These are phyloP conservation scores for Strongylocentrotus purpuratus DNA, from an alignment of 35 echinoderm and acorn worm species.

Conservation along the genomic window DNA sequence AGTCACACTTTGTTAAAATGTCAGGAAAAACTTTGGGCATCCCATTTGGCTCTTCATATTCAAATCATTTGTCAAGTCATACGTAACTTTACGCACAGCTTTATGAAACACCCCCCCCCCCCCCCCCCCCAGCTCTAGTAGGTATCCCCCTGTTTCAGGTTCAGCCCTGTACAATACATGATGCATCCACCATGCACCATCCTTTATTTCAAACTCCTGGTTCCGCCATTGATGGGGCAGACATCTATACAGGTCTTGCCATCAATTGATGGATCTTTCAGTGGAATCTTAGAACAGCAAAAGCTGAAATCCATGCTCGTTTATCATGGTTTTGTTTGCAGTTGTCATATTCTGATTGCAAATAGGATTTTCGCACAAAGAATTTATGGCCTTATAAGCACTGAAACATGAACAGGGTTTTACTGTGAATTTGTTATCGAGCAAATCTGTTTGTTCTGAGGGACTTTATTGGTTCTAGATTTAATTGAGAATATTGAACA, in stretches of 20 bases:
- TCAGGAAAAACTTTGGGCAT: too few relatives aligned
- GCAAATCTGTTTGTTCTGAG: background rate
- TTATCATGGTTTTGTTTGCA: background rate
- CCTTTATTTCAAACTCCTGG: background rate
- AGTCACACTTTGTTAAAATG: too few relatives aligned
- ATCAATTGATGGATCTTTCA: background rate
- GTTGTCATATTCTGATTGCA: background rate
- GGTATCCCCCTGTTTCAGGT: background rate
- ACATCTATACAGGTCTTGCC: background rate
- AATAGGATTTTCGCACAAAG: background rate
- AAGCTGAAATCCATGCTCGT: background rate
- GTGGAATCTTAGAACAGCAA: background rate
- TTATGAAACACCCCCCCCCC: too few relatives aligned
- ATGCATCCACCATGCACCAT: background rate
- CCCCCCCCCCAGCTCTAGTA: background rate
- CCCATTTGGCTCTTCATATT: too few relatives aligned
- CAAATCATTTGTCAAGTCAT: too few relatives aligned
- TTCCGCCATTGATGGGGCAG: background rate
- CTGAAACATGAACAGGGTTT: background rate
- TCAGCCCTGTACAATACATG: background rate
- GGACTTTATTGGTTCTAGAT: background rate
- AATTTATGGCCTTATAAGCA: background rate
- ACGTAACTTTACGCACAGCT: too few relatives aligned
- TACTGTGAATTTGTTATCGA: background rate
- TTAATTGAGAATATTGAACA: background rate